Conservation (phyloP, 1,140 invertebrate species). For the Ooceraea biroi region DNA sequence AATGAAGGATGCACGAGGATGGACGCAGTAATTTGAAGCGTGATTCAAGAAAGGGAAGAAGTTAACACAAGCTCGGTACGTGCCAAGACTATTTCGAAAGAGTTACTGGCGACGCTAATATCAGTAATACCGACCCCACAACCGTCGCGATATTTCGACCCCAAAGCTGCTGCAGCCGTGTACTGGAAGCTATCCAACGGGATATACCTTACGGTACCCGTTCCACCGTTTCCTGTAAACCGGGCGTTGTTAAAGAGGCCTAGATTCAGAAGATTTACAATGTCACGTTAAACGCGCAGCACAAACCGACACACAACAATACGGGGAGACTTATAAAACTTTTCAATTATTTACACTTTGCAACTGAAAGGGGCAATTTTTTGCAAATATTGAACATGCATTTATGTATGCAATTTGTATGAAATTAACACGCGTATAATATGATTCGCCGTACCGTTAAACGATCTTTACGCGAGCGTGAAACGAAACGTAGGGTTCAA, state of each 20-base stretch:
- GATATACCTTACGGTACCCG: conserved; percentile 68
- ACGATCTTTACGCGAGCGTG: not conserved
- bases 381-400: not conserved
- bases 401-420: not conserved
- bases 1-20: conserved; percentile 5
- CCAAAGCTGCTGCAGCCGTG: conserved; percentile 66
- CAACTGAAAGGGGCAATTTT: too few species aligned
- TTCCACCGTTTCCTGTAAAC: conserved; percentile 46
- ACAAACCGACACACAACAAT: not conserved
- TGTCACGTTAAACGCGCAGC: not conserved
- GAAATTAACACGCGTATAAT: not conserved
- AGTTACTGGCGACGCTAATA: conserved; percentile 82
- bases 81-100: conserved; percentile 80
- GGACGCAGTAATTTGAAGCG: conserved; percentile 51
- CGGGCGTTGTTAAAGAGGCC: conserved; percentile 73
- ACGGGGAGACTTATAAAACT: not conserved
- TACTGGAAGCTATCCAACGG: conserved; percentile 78
- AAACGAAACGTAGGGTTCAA: not conserved
- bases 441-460: conserved; percentile 15
- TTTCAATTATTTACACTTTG: not conserved
- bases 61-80: conserved; percentile 63
- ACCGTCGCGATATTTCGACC: conserved; percentile 72
- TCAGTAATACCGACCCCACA: conserved; percentile 78
- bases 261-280: conserved; percentile 61
- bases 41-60: conserved; percentile 73